Conservation (phyloP, 2,113 vertebrate species). For the Monarcha castaneiventris region DNA sequence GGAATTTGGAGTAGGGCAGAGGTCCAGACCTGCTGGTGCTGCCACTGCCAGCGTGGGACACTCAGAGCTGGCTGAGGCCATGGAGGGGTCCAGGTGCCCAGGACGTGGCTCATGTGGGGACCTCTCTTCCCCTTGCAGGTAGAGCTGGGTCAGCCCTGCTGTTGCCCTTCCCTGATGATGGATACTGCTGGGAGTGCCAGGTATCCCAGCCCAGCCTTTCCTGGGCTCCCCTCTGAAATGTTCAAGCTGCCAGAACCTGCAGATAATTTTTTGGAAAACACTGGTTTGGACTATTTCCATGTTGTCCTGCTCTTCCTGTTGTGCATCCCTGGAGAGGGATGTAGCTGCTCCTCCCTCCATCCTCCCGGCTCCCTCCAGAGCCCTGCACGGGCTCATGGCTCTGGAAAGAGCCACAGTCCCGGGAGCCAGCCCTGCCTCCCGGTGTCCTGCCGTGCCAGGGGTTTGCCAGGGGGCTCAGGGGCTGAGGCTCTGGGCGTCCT, state of each 20-base stretch:
- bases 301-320: background rate
- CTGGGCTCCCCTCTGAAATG: background rate
- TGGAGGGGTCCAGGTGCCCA: accelerated
- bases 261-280: background rate
- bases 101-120: background rate
- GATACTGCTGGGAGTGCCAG: background rate
- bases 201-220: background rate
- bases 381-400: background rate
- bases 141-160: background rate
- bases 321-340: background rate
- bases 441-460: background rate
- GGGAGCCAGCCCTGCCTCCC: background rate
- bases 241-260: background rate
- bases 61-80: background rate
- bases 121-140: background rate
- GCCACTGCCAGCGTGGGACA: background rate
- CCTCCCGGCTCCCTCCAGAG: background rate
- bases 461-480: background rate
- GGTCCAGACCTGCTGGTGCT: background rate
- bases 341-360: background rate
- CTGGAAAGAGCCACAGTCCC: background rate
- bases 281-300: background rate
- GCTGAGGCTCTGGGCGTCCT: background rate
- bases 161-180: background rate
- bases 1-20: background rate